Base-by-base conservation (phyloP, 2,113 vertebrate species). In the Scolopax mira region DNA sequence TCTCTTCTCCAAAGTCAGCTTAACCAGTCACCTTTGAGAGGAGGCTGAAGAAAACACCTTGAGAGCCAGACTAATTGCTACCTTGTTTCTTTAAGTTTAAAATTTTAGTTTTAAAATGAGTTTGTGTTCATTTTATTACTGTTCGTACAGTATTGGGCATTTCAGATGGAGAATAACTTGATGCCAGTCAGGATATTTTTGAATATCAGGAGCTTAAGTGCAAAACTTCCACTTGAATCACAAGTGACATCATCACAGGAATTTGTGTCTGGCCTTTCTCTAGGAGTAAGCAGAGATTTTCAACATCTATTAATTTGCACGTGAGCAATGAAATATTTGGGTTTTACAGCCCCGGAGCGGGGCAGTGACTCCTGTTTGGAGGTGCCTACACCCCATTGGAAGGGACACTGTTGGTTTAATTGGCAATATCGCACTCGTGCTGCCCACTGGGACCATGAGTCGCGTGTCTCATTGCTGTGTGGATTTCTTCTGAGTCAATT, bases 51-150 rank as follows among this genome's bases (percentile, higher is more conserved):
- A 62, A 74, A 85, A 37, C 69, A 11, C n/a, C 83, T 70, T 7
- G 49, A 24, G 5, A 94, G 93, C 83, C 71, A 89, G 95, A 66
- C 77, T 88, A 78, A 35, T 21, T 95, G 94, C 52, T 96, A 95
- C 94, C 79, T 86, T 85, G 35, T 89, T 97, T 83, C 90, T 87
- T 93, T 81, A 39, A 33, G 16, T 79, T 90, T 75, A 71, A 69
- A 90, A 37, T 88, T n/a, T n/a, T n/a, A n/a, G n/a, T n/a, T n/a
- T n/a, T 89, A 44, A 88, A 70, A 93, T 64, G 65, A 41, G 27
- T 84, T 90, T 74, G 96, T 94, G 92, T 97, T 65, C 70, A 27
- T 94, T 88, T 90, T 92, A 66, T 95, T 94, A 51, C 88, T 97
- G 67, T 96, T 96, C 70, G 49, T 88, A 66, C 64, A 94, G 73